Percentiles rank a stretch among this genome's conserved stretches.
Evolutionary conservation across 2,113 vertebrate species (phyloP).

Genomic region (Physeter macrocephalus): DNA sequence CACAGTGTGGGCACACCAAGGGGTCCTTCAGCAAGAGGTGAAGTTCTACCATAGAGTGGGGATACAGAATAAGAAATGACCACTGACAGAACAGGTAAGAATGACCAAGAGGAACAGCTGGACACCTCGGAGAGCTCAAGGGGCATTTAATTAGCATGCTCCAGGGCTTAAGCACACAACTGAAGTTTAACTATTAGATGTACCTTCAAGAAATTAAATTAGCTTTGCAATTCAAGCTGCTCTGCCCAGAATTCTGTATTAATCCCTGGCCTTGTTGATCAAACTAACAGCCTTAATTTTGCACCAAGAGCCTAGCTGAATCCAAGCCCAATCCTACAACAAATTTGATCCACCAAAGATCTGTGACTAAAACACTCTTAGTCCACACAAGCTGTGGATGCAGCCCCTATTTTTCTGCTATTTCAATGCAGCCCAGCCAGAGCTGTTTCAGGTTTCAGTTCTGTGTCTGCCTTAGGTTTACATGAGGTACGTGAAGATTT

Average conservation of each 20-base stretch:
- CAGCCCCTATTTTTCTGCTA: not conserved
- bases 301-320: not conserved
- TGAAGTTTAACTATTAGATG: not conserved
- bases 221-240: not conserved
- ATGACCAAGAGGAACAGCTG: not conserved
- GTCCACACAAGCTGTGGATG: not conserved
- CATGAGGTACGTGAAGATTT: not conserved
- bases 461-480: not conserved
- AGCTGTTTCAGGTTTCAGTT: not conserved
- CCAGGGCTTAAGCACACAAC: not conserved
- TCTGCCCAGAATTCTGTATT: slow-evolving; percentile 13
- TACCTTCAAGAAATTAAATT: slow-evolving; percentile 4
- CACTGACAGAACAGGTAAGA: not conserved
- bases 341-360: not conserved
- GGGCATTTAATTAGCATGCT: not conserved
- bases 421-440: not conserved
- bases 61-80: not conserved
- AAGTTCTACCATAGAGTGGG: not conserved
- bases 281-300: slow-evolving; percentile 6
- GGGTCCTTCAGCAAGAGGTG: not conserved
- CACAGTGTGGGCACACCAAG: not conserved
- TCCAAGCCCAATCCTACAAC: not conserved
- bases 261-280: not conserved
- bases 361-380: not conserved
- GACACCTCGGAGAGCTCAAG: not conserved